Evolutionary conservation across 2,113 vertebrate genomes (phyloP), one percentile per base, ranked within the genome.

Genomic region (Aplodontia rufa): DNA sequence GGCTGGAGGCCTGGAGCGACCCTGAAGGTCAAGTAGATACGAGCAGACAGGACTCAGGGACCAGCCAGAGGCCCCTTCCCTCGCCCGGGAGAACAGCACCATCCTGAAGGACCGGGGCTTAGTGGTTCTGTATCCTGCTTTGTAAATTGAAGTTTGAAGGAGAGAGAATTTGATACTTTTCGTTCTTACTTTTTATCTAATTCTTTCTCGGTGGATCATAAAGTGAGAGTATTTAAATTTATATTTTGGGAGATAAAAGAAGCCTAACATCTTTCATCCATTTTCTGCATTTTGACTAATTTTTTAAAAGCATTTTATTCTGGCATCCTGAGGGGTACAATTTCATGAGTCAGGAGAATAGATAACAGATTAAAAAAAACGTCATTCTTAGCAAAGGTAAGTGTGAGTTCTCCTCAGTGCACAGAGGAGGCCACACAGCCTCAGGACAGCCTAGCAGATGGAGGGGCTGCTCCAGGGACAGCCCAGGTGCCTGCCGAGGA

Each of bases 291-390:
- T 82, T 95, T 93, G 85, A 64, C 89, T 93, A 95, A 93, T 75
- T 96, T 94, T 91, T 94, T 88, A n/a, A 55, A 69, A 95, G 87
- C 84, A 76, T 96, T 96, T 92, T 95, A 81, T 94, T 10, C 96
- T 68, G 86, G 74, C 96, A 85, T 89, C 82, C 74, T 94, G 93
- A 96, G 95, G 96, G 93, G 95, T 86, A 60, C 82, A 87, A 83
- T 95, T 93, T 90, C 93, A 83, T 96, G 97, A 96, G 91, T 96
- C 95, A 95, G 96, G 97, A 94, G 96, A 93, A 94, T 93, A 96
- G 97, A 95, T 91, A 95, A 95, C 96, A 95, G 95, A 97, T 88
- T 96, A 94, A 97, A 96, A 93, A 92, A 90, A 93, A 95, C 32
- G 81, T 35, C 22, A 74, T 51, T 95, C 86, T 72, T 68, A 45